Base-by-base conservation (phyloP, 2,113 vertebrate genomes). In the Podiceps cristatus region DNA sequence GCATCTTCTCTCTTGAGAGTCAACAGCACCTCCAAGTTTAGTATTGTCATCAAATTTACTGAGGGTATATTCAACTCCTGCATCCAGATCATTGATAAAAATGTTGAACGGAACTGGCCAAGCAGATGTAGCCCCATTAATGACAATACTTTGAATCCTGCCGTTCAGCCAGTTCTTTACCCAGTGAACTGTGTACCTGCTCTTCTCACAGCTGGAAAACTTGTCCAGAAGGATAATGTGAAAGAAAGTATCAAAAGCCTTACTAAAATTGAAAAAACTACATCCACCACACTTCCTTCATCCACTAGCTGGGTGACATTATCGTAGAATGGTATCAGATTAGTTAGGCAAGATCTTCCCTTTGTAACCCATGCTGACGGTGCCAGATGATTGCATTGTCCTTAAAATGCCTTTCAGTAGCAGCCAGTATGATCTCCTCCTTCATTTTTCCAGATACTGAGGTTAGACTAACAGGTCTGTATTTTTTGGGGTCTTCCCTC, bases 131-230 rank as follows among this genome's bases (percentile, higher is more conserved):
- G 20, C 8, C 17, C 5, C 5, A 58, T 64, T 33, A 27, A 47
- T 5, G 2, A 14, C 9, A 72, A 17, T 6, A 2, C 8, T 10
- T 64, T 31, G 22, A 37, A 5, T 10, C 10, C 22, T 56, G 13
- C 28, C 5, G 1, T 49, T 66, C 44, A 76, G 11, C 4, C 28
- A 18, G n/a, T 58, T 75, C 18, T 49, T 75, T 31, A 62, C 5
- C 12, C 19, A 44, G 16, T 6, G 6, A 19, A n/a, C 5, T 0
- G 0, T 13, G 7, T 40, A 56, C 9, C 27, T 58, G 50, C 3
- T 24, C 9, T 24, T n/a, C 35, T 60, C 35, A 42, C 28, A 52
- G 24, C 8, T 42, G 29, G 17, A 71, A 24, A 18, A 23, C 10
- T n/a, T 60, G 13, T 52, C 67, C 31, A 42, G 66, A 60, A 60